Base-by-base conservation (phyloP, 2,113 vertebrate species). In the Poecilia latipinna region DNA sequence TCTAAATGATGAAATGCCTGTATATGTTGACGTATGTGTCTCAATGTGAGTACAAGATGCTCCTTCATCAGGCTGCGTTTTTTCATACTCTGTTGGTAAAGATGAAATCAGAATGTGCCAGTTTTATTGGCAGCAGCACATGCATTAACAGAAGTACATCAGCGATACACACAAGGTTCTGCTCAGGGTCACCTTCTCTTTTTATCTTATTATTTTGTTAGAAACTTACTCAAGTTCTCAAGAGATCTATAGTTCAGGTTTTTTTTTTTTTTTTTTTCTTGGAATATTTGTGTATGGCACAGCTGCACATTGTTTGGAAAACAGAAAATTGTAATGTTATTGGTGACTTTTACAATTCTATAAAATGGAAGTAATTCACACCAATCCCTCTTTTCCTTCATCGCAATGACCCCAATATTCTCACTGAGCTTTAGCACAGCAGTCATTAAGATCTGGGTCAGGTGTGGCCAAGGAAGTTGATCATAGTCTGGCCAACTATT, bases 81-180 rank as follows among this genome's bases (percentile, higher is more conserved):
- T 48, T 63, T 48, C 66, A 67, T 24, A 33, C 61, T 74, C 10
- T 79, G 61, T 69, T 24, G 54, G 70, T 66, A 26, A 37, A 61
- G 48, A 75, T 10, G 48, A 33, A 42, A 48, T 80, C 35, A 74
- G 8, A 29, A 60, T 61, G 28, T n/a, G 29, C 31, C 39, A 33
- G 54, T 33, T 57, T 12, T 57, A 68, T 32, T 37, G 24, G 39
- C 70, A 67, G 13, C 1, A 44, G 15, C 12, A 26, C 5, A 6
- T 12, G 24, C 33, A 28, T 5, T 10, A 51, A 72, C 19, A 4
- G 10, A 79, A 37, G 31, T 17, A 62, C 29, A 54, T n/a, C 63
- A 32, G 32, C 39, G 57, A 39, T 67, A 35, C 64, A 68, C 57
- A 68, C 8, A 37, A 63, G 57, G 39, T 37, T 31, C n/a, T 63